phyloP scores from a whole-genome alignment of 2,113 vertebrate species.

The Brachypodius melanocephalos region DNA sequence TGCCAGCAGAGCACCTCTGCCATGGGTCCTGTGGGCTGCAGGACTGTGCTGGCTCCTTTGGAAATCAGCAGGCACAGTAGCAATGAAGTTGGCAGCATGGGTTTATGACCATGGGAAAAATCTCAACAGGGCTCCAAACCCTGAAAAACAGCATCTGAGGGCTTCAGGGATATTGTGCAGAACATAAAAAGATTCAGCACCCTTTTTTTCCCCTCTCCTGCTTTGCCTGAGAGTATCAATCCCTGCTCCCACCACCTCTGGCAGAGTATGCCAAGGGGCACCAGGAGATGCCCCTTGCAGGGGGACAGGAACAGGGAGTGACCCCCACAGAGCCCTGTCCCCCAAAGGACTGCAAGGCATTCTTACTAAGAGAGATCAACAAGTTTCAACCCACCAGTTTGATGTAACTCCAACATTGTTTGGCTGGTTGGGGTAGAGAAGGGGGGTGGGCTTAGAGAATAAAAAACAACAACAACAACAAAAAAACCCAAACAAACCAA shows the following conservation, averaged over 20 bases:
- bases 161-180: background rate
- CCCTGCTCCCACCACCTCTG: background rate
- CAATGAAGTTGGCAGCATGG: background rate
- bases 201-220: background rate
- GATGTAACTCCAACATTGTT: background rate
- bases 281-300: background rate
- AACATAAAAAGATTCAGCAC: background rate
- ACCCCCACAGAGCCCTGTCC: background rate
- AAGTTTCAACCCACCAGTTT: background rate
- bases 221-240: fast-evolving
- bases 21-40: background rate
- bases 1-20: background rate
- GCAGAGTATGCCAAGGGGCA: background rate
- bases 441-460: background rate
- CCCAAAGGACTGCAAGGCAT: background rate
- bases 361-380: background rate
- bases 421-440: background rate
- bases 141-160: background rate
- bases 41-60: background rate
- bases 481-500: too few relatives aligned
- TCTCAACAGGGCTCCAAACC: background rate
- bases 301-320: background rate
- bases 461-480: fast-evolving
- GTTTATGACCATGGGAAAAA: background rate
- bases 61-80: background rate